These are phyloP conservation scores for Prosopocoilus inquinatus DNA, from an alignment of 2,888 invertebrate genomes.

Conservation along the genomic window DNA sequence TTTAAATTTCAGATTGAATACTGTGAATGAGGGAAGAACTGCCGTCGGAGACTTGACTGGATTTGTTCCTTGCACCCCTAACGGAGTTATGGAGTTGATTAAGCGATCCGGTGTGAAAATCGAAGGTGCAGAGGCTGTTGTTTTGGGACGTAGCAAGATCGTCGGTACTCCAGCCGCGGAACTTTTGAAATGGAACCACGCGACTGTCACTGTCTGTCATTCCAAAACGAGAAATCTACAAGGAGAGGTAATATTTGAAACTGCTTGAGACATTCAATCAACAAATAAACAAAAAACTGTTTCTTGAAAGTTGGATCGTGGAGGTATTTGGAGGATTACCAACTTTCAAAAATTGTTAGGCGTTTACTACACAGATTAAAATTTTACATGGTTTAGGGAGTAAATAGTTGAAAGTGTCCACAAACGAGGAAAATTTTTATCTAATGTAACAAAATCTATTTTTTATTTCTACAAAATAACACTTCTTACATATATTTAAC, in stretches of 20 bases:
- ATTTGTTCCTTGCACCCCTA: constrained; percentile 95
- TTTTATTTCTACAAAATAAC: no score
- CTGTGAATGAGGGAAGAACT: constrained; percentile 89
- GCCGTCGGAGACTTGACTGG: constrained; percentile 87
- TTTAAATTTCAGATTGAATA: constrained; percentile 63
- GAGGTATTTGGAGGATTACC: no score
- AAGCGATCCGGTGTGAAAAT: constrained; percentile 75
- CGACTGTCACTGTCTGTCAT: constrained; percentile 96
- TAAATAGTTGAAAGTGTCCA: no score
- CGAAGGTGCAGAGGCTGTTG: constrained; percentile 84
- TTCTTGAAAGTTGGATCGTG: no score
- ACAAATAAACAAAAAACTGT: no score
- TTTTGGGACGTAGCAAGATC: constrained; percentile 95
- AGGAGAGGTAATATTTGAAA: constrained; percentile 58
- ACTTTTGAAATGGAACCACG: constrained; percentile 93
- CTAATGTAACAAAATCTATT: no score
- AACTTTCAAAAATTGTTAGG: no score
- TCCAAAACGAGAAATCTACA: constrained; percentile 85
- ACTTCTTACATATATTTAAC: no score
- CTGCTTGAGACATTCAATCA: no score
- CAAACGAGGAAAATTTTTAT: no score
- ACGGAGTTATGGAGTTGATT: constrained; percentile 91
- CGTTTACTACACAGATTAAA: no score
- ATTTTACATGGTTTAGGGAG: no score
- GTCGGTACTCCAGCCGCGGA: constrained; percentile 96